Evolutionary conservation across 2,113 vertebrate genomes (phyloP).

Genomic region (Sporophila hypoxantha): DNA sequence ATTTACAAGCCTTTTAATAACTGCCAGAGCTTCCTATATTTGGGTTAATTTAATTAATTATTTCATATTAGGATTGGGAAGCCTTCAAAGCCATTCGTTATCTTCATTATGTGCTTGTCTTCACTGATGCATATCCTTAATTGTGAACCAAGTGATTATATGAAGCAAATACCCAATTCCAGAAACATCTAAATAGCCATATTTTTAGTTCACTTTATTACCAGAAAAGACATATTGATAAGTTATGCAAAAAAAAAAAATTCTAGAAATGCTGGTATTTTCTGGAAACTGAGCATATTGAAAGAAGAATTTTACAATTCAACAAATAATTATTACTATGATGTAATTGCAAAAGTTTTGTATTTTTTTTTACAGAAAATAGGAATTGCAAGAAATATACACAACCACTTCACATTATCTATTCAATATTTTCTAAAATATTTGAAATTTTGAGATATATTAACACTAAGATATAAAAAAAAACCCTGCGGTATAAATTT

Average conservation of each 20-base stretch:
- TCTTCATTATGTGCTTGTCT: slow-evolving; percentile 34
- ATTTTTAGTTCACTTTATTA: neutral
- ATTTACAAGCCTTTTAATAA: slow-evolving; percentile 17
- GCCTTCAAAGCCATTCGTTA: neutral
- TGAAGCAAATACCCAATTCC: neutral
- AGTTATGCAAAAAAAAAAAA: neutral
- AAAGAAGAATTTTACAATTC: neutral
- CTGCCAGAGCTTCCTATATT: slow-evolving; percentile 28
- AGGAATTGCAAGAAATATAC: neutral
- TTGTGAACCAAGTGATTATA: neutral
- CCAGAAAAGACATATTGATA: neutral
- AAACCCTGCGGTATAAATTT: neutral
- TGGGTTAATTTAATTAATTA: slow-evolving; percentile 33
- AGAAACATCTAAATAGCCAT: neutral
- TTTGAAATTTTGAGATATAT: neutral
- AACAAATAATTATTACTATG: neutral
- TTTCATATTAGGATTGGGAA: slow-evolving; percentile 25
- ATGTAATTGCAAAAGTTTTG: neutral
- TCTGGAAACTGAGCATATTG: neutral
- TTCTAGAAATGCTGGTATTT: neutral
- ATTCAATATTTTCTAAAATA: neutral
- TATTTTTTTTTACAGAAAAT: neutral
- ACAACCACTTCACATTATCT: neutral
- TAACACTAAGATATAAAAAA: neutral
- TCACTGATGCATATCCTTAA: slow-evolving; percentile 10